phyloP scores from a whole-genome alignment of 2,113 vertebrate species.

The Varanus komodoensis region DNA sequence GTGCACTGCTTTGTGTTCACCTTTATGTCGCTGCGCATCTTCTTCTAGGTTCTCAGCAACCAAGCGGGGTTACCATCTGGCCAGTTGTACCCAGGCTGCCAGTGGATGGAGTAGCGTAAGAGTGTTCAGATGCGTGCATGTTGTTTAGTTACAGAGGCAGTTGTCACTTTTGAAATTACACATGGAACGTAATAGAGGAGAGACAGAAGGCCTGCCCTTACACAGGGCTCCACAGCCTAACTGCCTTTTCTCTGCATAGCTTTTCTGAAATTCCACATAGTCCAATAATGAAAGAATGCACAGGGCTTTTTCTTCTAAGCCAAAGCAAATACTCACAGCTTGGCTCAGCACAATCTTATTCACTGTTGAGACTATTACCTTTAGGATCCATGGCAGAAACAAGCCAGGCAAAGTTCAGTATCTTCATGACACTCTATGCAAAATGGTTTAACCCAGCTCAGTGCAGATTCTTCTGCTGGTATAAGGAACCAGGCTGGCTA shows the following conservation, averaged over 20 bases:
- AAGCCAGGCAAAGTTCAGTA: neutral
- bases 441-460: neutral
- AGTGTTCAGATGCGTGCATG: neutral
- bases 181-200: neutral
- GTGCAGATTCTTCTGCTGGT: neutral
- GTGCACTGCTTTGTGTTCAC: neutral
- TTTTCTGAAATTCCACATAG: conserved; percentile 3
- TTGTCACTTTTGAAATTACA: neutral
- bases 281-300: neutral
- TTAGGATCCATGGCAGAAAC: neutral
- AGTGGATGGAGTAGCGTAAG: too few species aligned
- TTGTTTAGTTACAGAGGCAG: neutral
- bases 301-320: neutral
- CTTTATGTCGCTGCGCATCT: neutral
- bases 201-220: neutral
- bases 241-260: neutral
- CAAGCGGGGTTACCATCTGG: neutral
- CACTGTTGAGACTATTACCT: neutral
- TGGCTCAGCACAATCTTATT: neutral
- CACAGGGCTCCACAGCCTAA: fast-evolving
- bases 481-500: neutral
- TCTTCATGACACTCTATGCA: neutral
- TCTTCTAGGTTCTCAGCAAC: neutral
- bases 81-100: neutral
- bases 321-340: neutral